A percentile compares a stretch with the other conserved stretches of the same genome.
Evolutionary conservation across 2,113 vertebrate species (phyloP).

Genomic region (Galemys pyrenaicus): DNA sequence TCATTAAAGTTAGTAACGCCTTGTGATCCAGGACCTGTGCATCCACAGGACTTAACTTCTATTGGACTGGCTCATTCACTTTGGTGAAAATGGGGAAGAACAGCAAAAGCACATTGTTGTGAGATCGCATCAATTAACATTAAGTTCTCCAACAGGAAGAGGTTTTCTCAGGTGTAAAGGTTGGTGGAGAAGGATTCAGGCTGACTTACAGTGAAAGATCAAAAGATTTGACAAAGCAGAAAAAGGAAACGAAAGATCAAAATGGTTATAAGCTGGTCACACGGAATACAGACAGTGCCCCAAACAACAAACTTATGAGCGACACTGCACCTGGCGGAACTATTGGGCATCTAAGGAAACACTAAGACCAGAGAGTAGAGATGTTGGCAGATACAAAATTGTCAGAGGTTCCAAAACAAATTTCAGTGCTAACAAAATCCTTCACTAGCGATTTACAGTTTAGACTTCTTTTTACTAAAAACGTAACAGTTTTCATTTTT

Average conservation of each 20-base stretch:
- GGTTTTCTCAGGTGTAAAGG: not conserved
- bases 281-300: not conserved
- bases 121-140: not conserved
- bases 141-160: not conserved
- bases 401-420: not conserved
- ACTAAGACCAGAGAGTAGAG: not conserved
- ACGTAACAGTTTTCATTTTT: slow-evolving; percentile 75
- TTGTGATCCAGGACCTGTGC: slow-evolving; percentile 82
- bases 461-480: slow-evolving; percentile 79
- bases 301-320: not conserved
- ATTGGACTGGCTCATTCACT: slow-evolving; percentile 72
- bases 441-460: slow-evolving; percentile 41
- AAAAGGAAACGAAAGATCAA: not conserved
- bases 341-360: not conserved
- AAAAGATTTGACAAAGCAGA: not conserved
- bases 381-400: not conserved
- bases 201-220: not conserved
- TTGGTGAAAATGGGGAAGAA: slow-evolving; percentile 64
- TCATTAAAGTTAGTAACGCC: slow-evolving; percentile 70
- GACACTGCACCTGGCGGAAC: not conserved
- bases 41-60: slow-evolving; percentile 78
- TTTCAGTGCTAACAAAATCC: not conserved
- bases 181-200: not conserved
- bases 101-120: slow-evolving; percentile 36
- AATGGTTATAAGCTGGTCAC: not conserved